phyloP scores from a whole-genome alignment of 2,113 vertebrate species.

The Mustela lutreola region DNA sequence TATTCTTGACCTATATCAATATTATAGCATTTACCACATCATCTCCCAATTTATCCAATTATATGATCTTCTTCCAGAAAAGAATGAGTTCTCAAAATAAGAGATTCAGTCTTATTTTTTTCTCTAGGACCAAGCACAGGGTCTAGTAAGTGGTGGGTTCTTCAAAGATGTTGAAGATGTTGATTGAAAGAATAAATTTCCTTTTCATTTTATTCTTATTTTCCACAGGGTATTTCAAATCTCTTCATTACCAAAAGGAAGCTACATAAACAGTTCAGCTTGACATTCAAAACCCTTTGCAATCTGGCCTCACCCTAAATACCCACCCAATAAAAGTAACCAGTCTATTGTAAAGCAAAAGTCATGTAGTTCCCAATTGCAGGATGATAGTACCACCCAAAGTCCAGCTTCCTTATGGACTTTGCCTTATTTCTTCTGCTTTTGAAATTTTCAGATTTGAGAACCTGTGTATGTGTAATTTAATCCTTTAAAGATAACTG shows the following conservation, averaged over 20 bases:
- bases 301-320: background rate
- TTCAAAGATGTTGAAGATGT: background rate
- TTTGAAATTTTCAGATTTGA: background rate
- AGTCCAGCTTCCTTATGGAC: background rate
- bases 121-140: background rate
- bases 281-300: background rate
- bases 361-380: background rate
- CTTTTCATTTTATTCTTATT: background rate
- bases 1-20: background rate
- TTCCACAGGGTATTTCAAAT: background rate
- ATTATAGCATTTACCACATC: background rate
- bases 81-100: background rate
- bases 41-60: background rate
- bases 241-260: background rate
- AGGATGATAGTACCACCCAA: background rate
- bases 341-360: rapidly evolving
- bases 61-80: background rate
- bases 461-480: background rate
- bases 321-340: background rate
- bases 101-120: background rate
- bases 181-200: background rate
- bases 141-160: background rate
- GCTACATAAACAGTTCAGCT: background rate
- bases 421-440: background rate
- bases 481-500: background rate